Conservation (phyloP, 2,113 vertebrate genomes). For the Dasypus novemcinctus region DNA sequence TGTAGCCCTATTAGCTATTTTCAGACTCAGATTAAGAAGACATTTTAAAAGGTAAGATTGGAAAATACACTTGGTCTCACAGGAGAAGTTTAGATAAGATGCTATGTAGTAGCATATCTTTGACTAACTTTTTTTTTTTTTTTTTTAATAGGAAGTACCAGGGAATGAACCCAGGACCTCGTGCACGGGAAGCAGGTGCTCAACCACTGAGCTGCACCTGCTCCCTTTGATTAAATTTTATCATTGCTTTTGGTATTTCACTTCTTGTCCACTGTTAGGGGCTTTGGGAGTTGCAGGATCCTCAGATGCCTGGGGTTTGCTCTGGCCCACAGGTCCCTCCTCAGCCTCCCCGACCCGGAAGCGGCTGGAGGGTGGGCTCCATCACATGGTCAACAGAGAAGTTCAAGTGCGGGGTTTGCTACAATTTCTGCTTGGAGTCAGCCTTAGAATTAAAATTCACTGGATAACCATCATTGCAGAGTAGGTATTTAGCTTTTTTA, state of each 20-base stretch:
- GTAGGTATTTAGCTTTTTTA: not conserved
- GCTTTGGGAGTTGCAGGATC: not conserved
- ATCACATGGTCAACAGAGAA: not conserved
- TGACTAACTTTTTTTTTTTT: conserved; percentile 41
- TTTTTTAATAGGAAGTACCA: not conserved
- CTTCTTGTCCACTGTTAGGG: not conserved
- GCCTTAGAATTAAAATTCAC: not conserved
- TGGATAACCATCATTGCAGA: not conserved
- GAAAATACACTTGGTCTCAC: not conserved
- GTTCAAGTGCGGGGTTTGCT: not conserved
- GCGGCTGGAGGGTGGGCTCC: not conserved
- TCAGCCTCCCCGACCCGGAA: not conserved
- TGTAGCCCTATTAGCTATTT: not conserved
- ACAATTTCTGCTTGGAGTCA: not conserved
- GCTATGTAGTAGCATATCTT: not conserved
- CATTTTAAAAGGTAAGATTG: conserved; percentile 16
- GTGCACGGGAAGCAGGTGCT: too few species aligned
- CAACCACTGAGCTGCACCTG: too few species aligned
- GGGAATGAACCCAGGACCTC: too few species aligned
- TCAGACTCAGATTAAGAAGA: not conserved
- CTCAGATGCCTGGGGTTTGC: not conserved
- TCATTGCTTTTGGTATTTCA: conserved; percentile 30
- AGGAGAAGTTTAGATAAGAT: not conserved
- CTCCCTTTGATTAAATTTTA: conserved; percentile 43
- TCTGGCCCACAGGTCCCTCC: not conserved